phyloP scores from a whole-genome alignment of 2,113 vertebrate genomes.

The Oostethus manadensis region DNA sequence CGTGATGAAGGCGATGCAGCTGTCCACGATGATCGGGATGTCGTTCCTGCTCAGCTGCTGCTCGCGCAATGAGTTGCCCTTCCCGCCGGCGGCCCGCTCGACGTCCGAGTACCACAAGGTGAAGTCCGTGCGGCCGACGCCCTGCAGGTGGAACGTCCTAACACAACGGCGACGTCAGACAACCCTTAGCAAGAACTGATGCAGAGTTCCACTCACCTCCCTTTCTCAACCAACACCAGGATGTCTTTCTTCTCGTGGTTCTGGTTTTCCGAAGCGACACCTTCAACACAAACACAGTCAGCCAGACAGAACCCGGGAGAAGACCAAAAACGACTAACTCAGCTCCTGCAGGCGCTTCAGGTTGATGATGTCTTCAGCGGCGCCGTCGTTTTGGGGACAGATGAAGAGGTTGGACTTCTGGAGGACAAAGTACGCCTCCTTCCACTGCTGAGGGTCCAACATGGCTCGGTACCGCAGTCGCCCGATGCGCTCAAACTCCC shows the following conservation, averaged over 20 bases:
- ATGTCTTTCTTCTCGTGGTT: constrained; percentile 89
- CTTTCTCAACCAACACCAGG: constrained; percentile 90
- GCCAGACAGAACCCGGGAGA: not conserved
- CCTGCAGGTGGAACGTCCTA: constrained; percentile 93
- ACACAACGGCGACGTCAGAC: not conserved
- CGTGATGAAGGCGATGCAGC: constrained; percentile 95
- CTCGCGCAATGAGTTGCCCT: constrained; percentile 82
- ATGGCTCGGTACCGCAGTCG: constrained; percentile 85
- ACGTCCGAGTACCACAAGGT: constrained; percentile 84
- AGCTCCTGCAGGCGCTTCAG: constrained; percentile 92
- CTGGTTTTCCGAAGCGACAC: constrained; percentile 74
- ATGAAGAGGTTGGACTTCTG: constrained; percentile 95
- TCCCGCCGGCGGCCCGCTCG: constrained; percentile 81
- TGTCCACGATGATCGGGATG: constrained; percentile 96
- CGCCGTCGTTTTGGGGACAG: constrained; percentile 75
- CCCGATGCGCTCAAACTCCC: constrained; percentile 87
- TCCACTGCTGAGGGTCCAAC: constrained; percentile 87
- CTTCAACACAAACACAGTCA: constrained; percentile 60
- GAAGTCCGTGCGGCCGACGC: constrained; percentile 78
- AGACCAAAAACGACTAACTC: constrained; percentile 72
- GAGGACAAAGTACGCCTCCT: constrained; percentile 86
- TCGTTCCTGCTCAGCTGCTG: constrained; percentile 92
- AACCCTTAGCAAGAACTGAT: not conserved
- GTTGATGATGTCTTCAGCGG: constrained; percentile 91
- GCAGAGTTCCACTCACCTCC: constrained; percentile 74